Evolutionary conservation across 2,888 invertebrate genomes (phyloP).

Genomic region (Morpho deidamia): DNA sequence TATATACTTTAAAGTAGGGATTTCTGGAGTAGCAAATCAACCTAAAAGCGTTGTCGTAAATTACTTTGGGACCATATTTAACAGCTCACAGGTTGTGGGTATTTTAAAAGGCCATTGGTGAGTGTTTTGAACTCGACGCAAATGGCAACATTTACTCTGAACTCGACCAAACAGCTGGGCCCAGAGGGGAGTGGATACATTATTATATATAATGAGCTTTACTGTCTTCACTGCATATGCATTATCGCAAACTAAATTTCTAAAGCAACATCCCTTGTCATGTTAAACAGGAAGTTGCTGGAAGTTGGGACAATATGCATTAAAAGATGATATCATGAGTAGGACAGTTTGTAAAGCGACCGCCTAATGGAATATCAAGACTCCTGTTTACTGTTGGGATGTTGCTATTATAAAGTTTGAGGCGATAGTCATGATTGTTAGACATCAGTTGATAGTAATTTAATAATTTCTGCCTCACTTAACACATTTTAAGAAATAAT

Average conservation of each 20-base stretch:
- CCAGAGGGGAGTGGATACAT: slow-evolving; percentile 38
- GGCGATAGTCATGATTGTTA: slow-evolving; percentile 25
- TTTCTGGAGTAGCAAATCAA: neutral
- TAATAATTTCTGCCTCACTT: no score
- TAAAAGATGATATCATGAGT: slow-evolving; percentile 38
- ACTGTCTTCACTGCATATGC: slow-evolving; percentile 20
- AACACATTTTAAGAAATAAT: no score
- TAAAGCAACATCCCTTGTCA: slow-evolving; percentile 21
- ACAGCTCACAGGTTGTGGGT: slow-evolving; percentile 20
- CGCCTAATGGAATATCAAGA: slow-evolving; percentile 43
- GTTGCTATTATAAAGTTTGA: slow-evolving; percentile 38
- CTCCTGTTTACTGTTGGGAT: slow-evolving; percentile 29
- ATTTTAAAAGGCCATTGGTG: slow-evolving; percentile 24
- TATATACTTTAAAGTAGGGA: no score
- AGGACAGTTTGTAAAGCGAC: slow-evolving; percentile 24
- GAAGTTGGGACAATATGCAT: slow-evolving; percentile 37
- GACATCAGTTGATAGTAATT: neutral
- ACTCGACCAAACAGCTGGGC: slow-evolving; percentile 49
- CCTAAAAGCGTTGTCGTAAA: neutral
- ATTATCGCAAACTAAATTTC: slow-evolving; percentile 28
- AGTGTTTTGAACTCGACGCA: slow-evolving; percentile 32
- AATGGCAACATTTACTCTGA: slow-evolving; percentile 52
- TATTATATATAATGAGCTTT: slow-evolving; percentile 33
- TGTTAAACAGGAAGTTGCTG: slow-evolving; percentile 26
- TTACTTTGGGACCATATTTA: slow-evolving; percentile 8